A percentile compares a stretch with the other conserved stretches of the same genome.
Conservation (phyloP, 2,888 invertebrate genomes). For the Tipula lateralis region DNA sequence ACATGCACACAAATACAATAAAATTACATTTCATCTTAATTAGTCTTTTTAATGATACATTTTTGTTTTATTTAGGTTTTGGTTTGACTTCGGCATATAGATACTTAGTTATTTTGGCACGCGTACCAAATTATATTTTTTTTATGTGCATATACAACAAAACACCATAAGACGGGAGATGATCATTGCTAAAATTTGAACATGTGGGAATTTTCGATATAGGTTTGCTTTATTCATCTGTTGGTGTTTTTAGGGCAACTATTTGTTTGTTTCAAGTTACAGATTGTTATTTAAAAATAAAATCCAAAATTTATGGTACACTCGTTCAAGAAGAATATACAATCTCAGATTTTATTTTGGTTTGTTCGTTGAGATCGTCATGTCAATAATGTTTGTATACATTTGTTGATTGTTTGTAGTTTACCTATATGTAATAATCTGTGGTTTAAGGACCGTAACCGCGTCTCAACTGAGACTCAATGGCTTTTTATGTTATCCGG, state of each 20-base stretch:
- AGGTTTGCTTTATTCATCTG: neutral
- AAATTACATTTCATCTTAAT: constrained; percentile 11
- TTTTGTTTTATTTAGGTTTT: neutral
- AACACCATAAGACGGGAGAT: neutral
- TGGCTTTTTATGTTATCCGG: too few species aligned
- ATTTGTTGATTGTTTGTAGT: too few species aligned
- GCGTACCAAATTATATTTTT: neutral
- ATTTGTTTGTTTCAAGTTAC: neutral
- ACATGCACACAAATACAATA: too few species aligned
- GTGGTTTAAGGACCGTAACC: too few species aligned
- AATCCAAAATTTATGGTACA: neutral
- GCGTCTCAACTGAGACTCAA: too few species aligned
- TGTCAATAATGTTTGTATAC: too few species aligned
- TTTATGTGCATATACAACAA: neutral
- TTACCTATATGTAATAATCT: too few species aligned
- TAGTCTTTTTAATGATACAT: neutral
- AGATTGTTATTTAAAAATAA: neutral
- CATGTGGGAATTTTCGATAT: neutral
- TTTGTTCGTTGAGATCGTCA: neutral
- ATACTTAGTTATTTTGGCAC: constrained; percentile 24
- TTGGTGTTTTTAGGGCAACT: neutral
- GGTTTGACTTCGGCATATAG: neutral
- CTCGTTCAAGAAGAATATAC: neutral
- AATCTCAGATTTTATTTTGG: neutral
- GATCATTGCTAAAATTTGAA: neutral